phyloP scores from a whole-genome alignment of 2,113 vertebrate species.

The Tauraco erythrolophus region DNA sequence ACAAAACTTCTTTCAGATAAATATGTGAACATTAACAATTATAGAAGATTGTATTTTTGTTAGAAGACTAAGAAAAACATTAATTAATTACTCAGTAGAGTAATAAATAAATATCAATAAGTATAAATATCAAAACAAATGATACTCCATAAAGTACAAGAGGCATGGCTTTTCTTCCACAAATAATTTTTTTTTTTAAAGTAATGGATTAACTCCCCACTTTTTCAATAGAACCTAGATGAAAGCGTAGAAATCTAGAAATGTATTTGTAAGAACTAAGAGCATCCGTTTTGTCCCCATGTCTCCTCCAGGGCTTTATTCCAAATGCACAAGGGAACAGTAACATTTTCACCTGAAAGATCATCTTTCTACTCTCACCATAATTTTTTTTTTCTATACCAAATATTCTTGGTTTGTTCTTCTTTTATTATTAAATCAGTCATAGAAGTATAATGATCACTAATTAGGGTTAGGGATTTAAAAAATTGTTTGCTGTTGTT shows the following conservation, averaged over 20 bases:
- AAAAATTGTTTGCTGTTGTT: not conserved
- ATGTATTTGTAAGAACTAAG: not conserved
- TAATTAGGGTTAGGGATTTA: fast-evolving
- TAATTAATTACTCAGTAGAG: not conserved
- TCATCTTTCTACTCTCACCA: not conserved
- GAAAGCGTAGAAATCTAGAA: not conserved
- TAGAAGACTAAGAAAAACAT: not conserved
- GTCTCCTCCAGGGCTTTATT: not conserved
- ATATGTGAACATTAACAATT: not conserved
- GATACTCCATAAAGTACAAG: not conserved
- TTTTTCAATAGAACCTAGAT: not conserved
- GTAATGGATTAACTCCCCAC: not conserved
- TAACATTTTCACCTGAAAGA: fast-evolving
- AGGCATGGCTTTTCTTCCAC: not conserved
- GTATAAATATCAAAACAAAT: not conserved
- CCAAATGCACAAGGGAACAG: not conserved
- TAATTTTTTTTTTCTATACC: not conserved
- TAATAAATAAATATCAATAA: not conserved
- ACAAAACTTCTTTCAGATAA: not conserved
- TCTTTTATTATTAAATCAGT: not conserved
- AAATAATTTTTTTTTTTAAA: not conserved
- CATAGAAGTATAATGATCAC: not conserved
- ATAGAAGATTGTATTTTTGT: not conserved
- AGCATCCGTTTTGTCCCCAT: not conserved
- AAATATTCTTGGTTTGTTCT: not conserved